Base-by-base conservation (phyloP, 2,888 invertebrate genomes). In the Drosophila conformis region DNA sequence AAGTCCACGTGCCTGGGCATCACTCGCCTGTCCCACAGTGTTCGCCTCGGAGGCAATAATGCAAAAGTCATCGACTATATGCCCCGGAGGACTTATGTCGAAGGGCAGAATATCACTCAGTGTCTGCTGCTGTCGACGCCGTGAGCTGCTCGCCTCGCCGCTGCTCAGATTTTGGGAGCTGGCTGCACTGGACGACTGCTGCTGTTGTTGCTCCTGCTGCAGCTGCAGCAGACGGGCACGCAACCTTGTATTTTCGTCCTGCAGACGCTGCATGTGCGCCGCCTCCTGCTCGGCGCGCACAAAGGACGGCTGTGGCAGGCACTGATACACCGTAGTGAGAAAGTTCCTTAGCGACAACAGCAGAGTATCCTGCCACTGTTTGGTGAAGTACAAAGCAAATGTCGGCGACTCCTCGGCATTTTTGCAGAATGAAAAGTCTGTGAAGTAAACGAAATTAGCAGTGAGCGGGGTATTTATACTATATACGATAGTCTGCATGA, bases 331-430 rank as follows among this genome's bases (percentile, higher is more conserved):
- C 0, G 98, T 97, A 18, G 98, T 97, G 46, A 99, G 94, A 91
- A 99, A 97, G 93, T 99, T 99, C 92, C 98, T 97, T 42, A 99
- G 94, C 0, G 99, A 99, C 2, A 95, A 96, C 64, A 98, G 94
- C 85, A 98, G 95, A 35, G 98, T 98, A 92, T 99, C 99, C 92
- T 98, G 98, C 99, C 99, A 99, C 69, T 97, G 97, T 76, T 97
- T 96, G 11, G 97, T 97, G 93, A 98, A 99, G 93, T 97, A 98
- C 62, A 97, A 94, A 21, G 97, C 95, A 93, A 98, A 99, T 42
- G 95, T 94, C 18, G 97, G 96, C 91, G 97, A 97, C 88, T 98
- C 98, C 93, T 98, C 98, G 0, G 98, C 98, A 92, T 96, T 97
- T 91, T 96, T 96, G 58, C 98, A 95, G 92, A 97, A 99, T 0